Percentiles rank a stretch among this genome's conserved stretches.
phyloP scores from a whole-genome alignment of 2,113 vertebrate genomes.

The Athene noctua region DNA sequence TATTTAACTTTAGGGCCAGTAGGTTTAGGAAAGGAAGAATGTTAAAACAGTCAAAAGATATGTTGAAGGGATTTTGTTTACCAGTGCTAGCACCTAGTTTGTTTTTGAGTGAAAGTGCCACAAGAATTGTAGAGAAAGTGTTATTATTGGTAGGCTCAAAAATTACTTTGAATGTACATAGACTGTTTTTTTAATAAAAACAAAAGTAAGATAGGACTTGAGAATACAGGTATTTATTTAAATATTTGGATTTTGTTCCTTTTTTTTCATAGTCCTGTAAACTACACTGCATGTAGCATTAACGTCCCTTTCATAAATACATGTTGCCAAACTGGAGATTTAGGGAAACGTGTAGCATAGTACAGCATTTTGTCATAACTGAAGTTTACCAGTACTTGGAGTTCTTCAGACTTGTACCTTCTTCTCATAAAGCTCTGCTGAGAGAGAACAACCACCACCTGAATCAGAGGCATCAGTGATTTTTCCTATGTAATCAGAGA shows the following conservation, averaged over 20 bases:
- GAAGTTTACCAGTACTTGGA: not conserved
- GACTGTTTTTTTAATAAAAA: not conserved
- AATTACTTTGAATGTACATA: not conserved
- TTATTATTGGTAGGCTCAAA: not conserved
- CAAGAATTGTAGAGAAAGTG: not conserved
- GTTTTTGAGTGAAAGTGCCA: not conserved
- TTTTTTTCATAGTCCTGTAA: not conserved
- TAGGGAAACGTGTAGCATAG: not conserved
- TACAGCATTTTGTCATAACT: not conserved
- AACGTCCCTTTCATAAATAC: not conserved
- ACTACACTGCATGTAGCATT: not conserved
- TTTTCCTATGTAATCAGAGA: not conserved
- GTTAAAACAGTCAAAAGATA: not conserved
- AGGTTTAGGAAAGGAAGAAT: not conserved
- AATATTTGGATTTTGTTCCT: not conserved
- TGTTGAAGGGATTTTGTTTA: not conserved
- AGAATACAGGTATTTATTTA: not conserved
- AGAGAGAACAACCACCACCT: not conserved
- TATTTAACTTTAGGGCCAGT: conserved; percentile 13
- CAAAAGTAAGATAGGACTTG: not conserved
- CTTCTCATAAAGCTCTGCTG: not conserved
- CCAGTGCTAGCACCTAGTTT: not conserved
- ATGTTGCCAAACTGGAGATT: not conserved
- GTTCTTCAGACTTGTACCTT: not conserved
- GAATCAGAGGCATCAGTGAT: not conserved